Evolutionary conservation across 1,140 invertebrate species (phyloP).

Genomic region (Halesus radiatus): DNA sequence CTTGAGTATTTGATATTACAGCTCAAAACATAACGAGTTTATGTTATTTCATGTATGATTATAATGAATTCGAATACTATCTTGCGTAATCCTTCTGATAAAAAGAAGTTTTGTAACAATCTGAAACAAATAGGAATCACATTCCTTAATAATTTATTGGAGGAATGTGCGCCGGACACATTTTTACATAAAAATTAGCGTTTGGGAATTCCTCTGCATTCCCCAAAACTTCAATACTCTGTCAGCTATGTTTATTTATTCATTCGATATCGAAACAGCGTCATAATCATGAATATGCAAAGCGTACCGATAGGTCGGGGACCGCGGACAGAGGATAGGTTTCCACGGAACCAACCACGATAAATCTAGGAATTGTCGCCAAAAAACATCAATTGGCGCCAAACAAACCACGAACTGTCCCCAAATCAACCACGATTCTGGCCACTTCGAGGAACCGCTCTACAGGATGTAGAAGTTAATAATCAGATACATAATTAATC

Average conservation of each 20-base stretch:
- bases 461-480: neutral
- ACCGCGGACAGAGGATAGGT: neutral
- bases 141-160: conserved; percentile 20
- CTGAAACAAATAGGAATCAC: conserved; percentile 13
- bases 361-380: no score
- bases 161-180: conserved; percentile 18
- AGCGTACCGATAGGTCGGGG: neutral
- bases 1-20: neutral
- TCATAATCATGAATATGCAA: conserved; percentile 25
- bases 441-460: neutral
- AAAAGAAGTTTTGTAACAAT: conserved; percentile 2
- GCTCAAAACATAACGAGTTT: neutral
- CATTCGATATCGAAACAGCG: neutral
- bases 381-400: no score
- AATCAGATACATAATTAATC: no score
- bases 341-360: no score
- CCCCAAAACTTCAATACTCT: neutral
- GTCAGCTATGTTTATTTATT: conserved; percentile 7
- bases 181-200: neutral
- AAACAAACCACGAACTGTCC: neutral
- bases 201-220: conserved; percentile 14
- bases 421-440: neutral
- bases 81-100: neutral
- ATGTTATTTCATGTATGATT: neutral
- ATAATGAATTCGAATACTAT: neutral